These are phyloP conservation scores for Cephalotes varians DNA, from an alignment of 2,888 invertebrate species.

Conservation along the genomic window DNA sequence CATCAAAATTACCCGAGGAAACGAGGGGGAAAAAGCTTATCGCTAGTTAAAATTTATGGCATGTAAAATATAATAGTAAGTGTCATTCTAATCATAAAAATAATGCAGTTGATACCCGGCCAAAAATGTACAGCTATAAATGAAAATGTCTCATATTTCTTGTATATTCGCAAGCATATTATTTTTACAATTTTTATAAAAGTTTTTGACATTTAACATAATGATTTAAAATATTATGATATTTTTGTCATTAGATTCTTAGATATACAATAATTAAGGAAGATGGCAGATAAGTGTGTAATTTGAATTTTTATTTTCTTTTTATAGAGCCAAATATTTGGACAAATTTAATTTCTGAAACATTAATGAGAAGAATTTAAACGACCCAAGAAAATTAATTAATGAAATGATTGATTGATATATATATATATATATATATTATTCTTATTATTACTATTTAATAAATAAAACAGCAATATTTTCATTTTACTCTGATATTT, in stretches of 20 bases:
- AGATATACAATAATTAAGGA: neutral
- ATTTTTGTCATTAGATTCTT: neutral
- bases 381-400: neutral
- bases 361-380: neutral
- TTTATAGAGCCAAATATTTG: neutral
- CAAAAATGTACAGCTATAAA: neutral
- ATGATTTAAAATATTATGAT: neutral
- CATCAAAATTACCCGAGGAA: constrained; percentile 61
- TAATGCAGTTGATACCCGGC: neutral
- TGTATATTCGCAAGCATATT: neutral
- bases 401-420: neutral
- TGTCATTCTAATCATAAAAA: constrained; percentile 9
- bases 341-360: neutral
- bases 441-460: neutral
- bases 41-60: constrained; percentile 18
- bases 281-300: neutral
- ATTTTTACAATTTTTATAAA: neutral
- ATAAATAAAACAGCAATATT: neutral
- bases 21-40: constrained; percentile 8
- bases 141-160: neutral
- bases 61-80: neutral
- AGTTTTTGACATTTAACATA: neutral
- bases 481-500: neutral
- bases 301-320: neutral
- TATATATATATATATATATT: neutral